These are phyloP conservation scores for Phrynocephalus vlangalii DNA, from an alignment of 2,797 vertebrate species.

Conservation along the genomic window DNA sequence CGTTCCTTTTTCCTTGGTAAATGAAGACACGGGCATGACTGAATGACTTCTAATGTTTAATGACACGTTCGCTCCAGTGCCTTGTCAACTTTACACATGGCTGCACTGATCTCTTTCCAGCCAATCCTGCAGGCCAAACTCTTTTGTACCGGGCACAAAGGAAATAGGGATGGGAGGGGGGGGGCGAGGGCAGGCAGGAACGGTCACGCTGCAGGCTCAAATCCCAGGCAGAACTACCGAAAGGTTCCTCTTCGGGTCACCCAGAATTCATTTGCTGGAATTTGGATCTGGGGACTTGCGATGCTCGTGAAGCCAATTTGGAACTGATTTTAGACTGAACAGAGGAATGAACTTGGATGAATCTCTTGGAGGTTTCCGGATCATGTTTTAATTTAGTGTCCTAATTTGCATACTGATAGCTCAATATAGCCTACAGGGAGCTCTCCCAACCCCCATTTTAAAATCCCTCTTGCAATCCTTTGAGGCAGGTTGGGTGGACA, in stretches of 20 bases:
- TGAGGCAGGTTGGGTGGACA: background rate
- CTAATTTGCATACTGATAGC: background rate
- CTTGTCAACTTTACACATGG: conserved; percentile 59
- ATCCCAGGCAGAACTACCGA: conserved; percentile 21
- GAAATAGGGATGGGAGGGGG: conserved; percentile 30
- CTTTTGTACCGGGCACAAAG: conserved; percentile 60
- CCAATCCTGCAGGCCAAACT: conserved; percentile 52
- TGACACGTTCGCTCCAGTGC: conserved; percentile 59
- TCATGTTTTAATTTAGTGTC: background rate
- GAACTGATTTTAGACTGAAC: background rate
- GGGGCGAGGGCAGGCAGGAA: background rate
- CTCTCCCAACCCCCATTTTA: background rate
- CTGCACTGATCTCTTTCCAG: conserved; percentile 56
- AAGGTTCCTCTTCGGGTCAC: background rate
- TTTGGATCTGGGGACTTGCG: background rate
- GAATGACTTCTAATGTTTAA: conserved; percentile 62
- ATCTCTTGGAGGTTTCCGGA: no score
- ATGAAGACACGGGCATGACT: conserved; percentile 45
- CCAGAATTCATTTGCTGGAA: background rate
- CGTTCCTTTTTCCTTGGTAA: conserved; percentile 31
- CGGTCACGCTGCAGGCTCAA: conserved; percentile 54
- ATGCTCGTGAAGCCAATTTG: background rate
- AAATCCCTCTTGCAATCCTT: background rate
- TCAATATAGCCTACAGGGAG: background rate
- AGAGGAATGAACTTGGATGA: background rate